Conservation (phyloP, 2,888 invertebrate species). For the Chymomyza amoena region DNA sequence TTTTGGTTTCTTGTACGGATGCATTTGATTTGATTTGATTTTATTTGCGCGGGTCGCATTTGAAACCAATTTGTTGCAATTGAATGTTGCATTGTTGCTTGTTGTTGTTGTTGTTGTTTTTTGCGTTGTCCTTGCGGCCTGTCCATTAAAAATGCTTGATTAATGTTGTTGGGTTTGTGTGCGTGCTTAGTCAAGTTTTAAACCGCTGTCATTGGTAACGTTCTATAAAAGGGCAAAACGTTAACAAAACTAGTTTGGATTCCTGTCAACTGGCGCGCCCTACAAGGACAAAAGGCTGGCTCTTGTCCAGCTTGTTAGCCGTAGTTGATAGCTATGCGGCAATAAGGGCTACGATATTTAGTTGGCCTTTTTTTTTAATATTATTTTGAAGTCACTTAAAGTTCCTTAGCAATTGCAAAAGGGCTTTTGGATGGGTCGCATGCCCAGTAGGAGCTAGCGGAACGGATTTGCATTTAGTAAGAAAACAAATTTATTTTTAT, state of each 20-base stretch:
- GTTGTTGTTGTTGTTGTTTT: conserved; percentile 24
- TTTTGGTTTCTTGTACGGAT: conserved; percentile 25
- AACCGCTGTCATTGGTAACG: not conserved
- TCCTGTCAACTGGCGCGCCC: not conserved
- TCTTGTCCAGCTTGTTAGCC: not conserved
- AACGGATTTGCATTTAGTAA: no score
- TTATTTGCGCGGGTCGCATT: conserved; percentile 46
- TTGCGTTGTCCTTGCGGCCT: conserved; percentile 25
- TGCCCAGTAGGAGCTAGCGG: no score
- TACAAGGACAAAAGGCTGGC: not conserved
- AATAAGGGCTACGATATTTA: not conserved
- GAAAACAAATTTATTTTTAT: no score
- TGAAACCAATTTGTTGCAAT: conserved; percentile 68
- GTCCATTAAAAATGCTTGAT: conserved; percentile 58
- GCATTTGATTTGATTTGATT: conserved; percentile 37
- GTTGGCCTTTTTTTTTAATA: not conserved
- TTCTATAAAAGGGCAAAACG: not conserved
- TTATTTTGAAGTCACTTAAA: not conserved
- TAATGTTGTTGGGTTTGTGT: conserved; percentile 39
- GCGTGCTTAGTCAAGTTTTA: not conserved
- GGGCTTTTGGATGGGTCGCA: no score
- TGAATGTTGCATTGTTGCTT: conserved; percentile 32
- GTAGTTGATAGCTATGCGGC: not conserved
- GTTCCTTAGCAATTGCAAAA: no score
- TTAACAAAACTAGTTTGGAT: not conserved